A percentile compares a stretch with the other conserved stretches of the same genome.
phyloP scores from a whole-genome alignment of 2,113 vertebrate genomes.

The Pontoporia blainvillei region DNA sequence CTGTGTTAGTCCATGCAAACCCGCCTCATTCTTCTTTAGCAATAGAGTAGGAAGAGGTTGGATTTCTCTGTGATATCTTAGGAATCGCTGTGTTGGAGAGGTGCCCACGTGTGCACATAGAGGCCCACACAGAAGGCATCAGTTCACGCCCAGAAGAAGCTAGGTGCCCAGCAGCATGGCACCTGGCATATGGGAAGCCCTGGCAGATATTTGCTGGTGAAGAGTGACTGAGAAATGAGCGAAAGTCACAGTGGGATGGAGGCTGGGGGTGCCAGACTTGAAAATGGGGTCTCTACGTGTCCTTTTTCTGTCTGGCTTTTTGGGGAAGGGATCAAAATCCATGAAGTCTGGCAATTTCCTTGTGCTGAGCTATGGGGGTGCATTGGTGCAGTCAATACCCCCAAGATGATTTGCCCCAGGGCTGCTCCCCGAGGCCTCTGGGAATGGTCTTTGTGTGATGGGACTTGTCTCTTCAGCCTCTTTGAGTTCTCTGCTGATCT shows the following conservation, averaged over 20 bases:
- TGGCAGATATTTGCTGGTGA: neutral
- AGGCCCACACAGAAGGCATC: neutral
- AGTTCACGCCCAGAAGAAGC: neutral
- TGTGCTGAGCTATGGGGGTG: neutral
- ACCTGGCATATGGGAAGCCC: neutral
- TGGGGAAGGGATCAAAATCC: neutral
- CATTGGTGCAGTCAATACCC: neutral
- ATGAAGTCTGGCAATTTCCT: neutral
- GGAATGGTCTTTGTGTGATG: neutral
- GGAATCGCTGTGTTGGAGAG: neutral
- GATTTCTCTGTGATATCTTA: neutral
- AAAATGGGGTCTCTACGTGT: neutral
- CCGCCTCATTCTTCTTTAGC: neutral
- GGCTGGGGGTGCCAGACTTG: neutral
- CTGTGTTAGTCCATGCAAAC: neutral
- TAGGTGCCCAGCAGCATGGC: rapidly evolving
- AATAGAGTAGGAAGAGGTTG: neutral
- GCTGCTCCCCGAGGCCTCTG: neutral
- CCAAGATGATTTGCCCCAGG: neutral
- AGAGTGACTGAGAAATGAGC: neutral
- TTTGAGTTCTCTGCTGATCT: neutral
- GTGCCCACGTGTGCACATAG: neutral
- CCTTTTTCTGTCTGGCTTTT: neutral
- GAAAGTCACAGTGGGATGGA: neutral
- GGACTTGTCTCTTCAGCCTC: neutral